Conservation (phyloP, 2,888 invertebrate species). For the Sclerodermus sp. region DNA sequence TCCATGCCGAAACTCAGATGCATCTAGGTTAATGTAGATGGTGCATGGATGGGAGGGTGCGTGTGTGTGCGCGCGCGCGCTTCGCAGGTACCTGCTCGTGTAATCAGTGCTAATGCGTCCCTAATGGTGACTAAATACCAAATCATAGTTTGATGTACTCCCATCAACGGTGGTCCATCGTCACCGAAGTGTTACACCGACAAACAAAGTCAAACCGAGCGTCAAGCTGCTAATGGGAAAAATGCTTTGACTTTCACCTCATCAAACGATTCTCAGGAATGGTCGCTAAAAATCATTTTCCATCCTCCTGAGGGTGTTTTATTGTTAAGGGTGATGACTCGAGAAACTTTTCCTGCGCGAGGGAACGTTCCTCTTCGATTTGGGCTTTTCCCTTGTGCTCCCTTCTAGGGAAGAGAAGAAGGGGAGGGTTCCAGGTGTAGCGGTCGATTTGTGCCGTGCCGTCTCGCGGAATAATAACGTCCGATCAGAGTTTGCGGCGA, state of each 20-base stretch:
- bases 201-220: constrained; percentile 37
- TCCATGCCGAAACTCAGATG: not conserved
- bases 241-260: too few species aligned
- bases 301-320: too few species aligned
- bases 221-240: too few species aligned
- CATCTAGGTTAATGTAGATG: not conserved
- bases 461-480: not conserved
- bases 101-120: constrained; percentile 53
- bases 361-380: too few species aligned
- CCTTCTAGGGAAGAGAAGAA: too few species aligned
- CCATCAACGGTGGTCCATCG: constrained; percentile 39
- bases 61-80: constrained; percentile 9
- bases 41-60: not conserved
- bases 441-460: constrained; percentile 5
- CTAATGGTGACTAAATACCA: constrained; percentile 55
- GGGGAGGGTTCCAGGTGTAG: too few species aligned
- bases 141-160: constrained; percentile 51
- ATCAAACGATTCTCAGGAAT: too few species aligned
- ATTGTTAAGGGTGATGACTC: too few species aligned
- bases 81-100: constrained; percentile 30
- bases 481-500: too few species aligned
- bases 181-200: constrained; percentile 38
- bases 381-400: too few species aligned
- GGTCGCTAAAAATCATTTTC: too few species aligned
- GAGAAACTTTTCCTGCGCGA: too few species aligned